phyloP scores from a whole-genome alignment of 1,140 invertebrate species.

The Drosophila nigrodunni region DNA sequence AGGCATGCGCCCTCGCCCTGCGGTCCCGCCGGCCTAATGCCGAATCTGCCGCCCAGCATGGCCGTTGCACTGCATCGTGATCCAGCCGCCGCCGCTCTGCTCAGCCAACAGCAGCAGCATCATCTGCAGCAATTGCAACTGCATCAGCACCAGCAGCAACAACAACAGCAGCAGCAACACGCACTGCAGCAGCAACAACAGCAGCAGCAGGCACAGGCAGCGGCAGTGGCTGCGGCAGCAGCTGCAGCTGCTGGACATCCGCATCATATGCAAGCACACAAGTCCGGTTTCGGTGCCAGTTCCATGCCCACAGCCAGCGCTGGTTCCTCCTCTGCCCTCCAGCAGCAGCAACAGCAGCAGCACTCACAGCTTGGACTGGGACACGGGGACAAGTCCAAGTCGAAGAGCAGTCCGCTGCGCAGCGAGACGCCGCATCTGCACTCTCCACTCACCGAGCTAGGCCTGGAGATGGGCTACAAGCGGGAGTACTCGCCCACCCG shows the following conservation, averaged over 20 bases:
- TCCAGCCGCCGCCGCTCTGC: slow-evolving; percentile 84
- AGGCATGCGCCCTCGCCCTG: slow-evolving; percentile 80
- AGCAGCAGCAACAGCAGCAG: slow-evolving; percentile 50
- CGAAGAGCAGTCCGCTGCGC: slow-evolving; percentile 86
- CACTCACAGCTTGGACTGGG: slow-evolving; percentile 29
- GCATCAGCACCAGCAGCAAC: slow-evolving; percentile 76
- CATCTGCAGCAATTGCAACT: slow-evolving; percentile 62
- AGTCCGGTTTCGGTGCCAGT: slow-evolving; percentile 74
- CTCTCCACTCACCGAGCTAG: slow-evolving; percentile 86
- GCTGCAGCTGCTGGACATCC: slow-evolving; percentile 72
- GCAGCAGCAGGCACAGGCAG: slow-evolving; percentile 71
- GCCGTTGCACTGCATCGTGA: slow-evolving; percentile 74
- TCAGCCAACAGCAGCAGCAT: slow-evolving; percentile 85
- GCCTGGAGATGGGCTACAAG: slow-evolving; percentile 89
- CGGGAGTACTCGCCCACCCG: slow-evolving; percentile 87
- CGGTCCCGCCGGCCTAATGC: slow-evolving; percentile 69
- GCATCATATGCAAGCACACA: slow-evolving; percentile 57
- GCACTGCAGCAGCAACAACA: slow-evolving; percentile 71
- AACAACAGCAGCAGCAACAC: slow-evolving; percentile 61
- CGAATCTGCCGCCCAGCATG: slow-evolving; percentile 81
- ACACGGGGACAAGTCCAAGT: slow-evolving; percentile 42
- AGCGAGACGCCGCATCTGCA: slow-evolving; percentile 86
- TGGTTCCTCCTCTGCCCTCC: slow-evolving; percentile 43
- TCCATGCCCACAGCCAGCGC: slow-evolving; percentile 45
- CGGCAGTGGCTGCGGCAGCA: slow-evolving; percentile 74